These are phyloP conservation scores for Osmerus eperlanus DNA, from an alignment of 2,113 vertebrate species.

Conservation along the genomic window DNA sequence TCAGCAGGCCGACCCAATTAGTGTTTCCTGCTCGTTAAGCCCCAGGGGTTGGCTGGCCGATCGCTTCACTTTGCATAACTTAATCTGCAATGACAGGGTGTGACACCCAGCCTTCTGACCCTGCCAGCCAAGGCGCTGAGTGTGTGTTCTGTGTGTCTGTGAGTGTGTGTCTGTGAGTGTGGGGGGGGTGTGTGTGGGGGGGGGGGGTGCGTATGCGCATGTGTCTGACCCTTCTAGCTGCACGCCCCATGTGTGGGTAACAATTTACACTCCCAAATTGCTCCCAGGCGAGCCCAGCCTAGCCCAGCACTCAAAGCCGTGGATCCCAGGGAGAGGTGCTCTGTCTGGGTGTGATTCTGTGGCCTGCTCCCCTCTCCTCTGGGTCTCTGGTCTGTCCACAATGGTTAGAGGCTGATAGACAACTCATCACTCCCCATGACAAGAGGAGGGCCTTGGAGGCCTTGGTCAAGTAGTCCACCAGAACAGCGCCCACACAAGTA, in stretches of 20 bases:
- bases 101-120: slow-evolving; percentile 88
- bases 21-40: slow-evolving; percentile 87
- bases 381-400: slow-evolving; percentile 50
- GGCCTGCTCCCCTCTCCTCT: slow-evolving; percentile 42
- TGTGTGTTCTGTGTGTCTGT: slow-evolving; percentile 35
- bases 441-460: slow-evolving; percentile 26
- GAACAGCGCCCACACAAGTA: no score
- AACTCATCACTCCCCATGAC: slow-evolving; percentile 51
- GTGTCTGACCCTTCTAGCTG: slow-evolving; percentile 23
- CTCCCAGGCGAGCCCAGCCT: slow-evolving; percentile 76
- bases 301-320: slow-evolving; percentile 41
- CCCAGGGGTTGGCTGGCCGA: slow-evolving; percentile 78
- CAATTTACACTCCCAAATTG: slow-evolving; percentile 92
- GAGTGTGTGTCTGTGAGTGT: slow-evolving; percentile 23
- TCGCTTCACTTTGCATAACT: slow-evolving; percentile 91
- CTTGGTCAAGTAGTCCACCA: no score
- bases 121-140: slow-evolving; percentile 67
- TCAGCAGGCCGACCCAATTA: slow-evolving; percentile 99
- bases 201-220: slow-evolving; percentile 11
- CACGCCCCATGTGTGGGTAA: slow-evolving; percentile 86
- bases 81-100: slow-evolving; percentile 97
- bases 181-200: background rate
- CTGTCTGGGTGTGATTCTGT: slow-evolving; percentile 54
- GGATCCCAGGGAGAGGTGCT: slow-evolving; percentile 50
- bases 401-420: slow-evolving; percentile 59